phyloP scores from a whole-genome alignment of 2,888 invertebrate species.

The Aspidiotus destructor region DNA sequence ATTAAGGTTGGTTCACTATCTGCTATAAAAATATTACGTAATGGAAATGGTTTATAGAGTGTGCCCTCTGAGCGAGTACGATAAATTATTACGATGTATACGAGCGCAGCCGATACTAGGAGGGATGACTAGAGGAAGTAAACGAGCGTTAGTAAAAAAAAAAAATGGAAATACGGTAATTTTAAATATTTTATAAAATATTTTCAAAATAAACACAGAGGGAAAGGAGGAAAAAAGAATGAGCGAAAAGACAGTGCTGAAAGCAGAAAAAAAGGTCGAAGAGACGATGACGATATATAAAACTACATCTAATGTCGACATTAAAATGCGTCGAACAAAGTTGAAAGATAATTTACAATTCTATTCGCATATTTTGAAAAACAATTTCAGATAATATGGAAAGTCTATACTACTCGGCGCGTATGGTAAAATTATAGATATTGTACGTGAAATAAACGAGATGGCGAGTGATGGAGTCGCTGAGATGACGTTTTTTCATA shows the following conservation, averaged over 20 bases:
- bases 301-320: constrained; percentile 10
- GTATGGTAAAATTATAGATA: too few species aligned
- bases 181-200: constrained; percentile 1
- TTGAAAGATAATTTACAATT: constrained; percentile 29
- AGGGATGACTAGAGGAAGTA: not conserved
- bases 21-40: not conserved
- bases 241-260: not conserved
- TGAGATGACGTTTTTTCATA: not conserved
- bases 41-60: not conserved
- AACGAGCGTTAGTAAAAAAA: not conserved
- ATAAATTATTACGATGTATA: not conserved
- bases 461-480: not conserved
- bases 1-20: not conserved
- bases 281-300: too few species aligned
- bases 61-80: not conserved
- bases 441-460: constrained; percentile 5
- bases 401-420: too few species aligned
- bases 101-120: too few species aligned
- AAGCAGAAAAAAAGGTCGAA: too few species aligned
- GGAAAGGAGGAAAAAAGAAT: not conserved
- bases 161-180: not conserved
- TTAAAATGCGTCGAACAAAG: constrained; percentile 22
- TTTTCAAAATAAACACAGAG: not conserved
- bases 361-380: constrained; percentile 27
- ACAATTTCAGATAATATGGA: constrained; percentile 9